Evolutionary conservation across 2,797 vertebrate genomes (phyloP), one percentile per base, ranked within the genome.

Genomic region (Protosalanx chinensis): DNA sequence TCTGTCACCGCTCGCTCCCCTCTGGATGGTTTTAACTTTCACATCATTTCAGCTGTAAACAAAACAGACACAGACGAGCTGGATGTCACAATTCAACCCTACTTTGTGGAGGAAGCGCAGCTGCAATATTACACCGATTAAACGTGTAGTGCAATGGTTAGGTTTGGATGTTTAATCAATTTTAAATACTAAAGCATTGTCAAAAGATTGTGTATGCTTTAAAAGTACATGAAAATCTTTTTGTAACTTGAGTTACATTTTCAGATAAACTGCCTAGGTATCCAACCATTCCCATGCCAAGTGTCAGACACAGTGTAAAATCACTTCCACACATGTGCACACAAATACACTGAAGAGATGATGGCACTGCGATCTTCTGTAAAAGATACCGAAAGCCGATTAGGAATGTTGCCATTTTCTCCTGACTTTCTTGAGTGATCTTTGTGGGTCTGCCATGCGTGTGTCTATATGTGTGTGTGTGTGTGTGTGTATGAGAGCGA

Each of bases 1-100:
- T 71, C 76, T 68, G 18, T 53, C 71, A 33, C 49, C 37, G 20
- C 37, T 49, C 37, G 29, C 37, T 41, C n/a, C 64, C 3, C 16
- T 64, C 37, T 58, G 64, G 6, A 33, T 58, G n/a, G 53, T 60
- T 49, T 33, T 49, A 65, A 65, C 37, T 20, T 46, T 46, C 18
- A 65, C 15, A 65, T 23, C 2, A 49, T 41, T 49, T 65, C 20
- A 65, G 20, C 16, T 29, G 37, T 16, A 49, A 46, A 49, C 35
- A 29, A 18, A 30, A 62, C 15, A 33, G 6, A 16, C 29, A 63
- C 35, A 64, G n/a, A 16, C 13, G 29, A 29, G 46, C 23, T 13
- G 37, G 37, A n/a, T 64, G 33, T 64, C 10, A 41, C 1, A 33
- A 37, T 64, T 64, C 16, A 37, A 35, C 49, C 12, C 18, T 56